Evolutionary conservation across 2,888 invertebrate genomes (phyloP), one percentile per base, ranked within the genome.

Genomic region (Parthenolecanium corni): DNA sequence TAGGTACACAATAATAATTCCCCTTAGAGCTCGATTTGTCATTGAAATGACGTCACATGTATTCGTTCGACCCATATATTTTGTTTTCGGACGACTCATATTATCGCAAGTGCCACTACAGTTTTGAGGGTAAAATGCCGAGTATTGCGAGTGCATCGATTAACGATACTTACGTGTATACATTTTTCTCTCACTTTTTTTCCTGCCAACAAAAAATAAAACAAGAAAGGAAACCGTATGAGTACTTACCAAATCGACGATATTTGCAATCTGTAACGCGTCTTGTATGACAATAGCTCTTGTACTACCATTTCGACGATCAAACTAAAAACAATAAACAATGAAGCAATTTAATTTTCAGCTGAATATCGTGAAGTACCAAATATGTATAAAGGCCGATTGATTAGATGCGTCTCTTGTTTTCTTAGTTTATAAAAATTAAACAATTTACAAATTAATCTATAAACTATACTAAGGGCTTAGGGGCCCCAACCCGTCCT

Each of bases 201-300:
- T 18, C 14, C 44, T 44, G 16, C 20, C 49, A 49, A 20, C 11
- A 49, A 12, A 49, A 21, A 21, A 49, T 11, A 49, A 49, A 21
- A 21, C 18, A 49, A 49, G 5, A 21, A 49, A 21, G 21, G 1
- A 5, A 20, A 2, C 23, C 2, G 3, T 49, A 49, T 2, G 11
- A 16, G 6, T 5, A 79, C 87, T 83, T 72, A 93, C 93, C 83
- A 94, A 78, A 79, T 97, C 97, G 66, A 95, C 93, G 73, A 96
- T 93, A 76, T 97, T 97, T 69, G 94, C 92, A 69, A 94, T 91
- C 80, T 94, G 92, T 74, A 95, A 88, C 67, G 93, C 90, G 75
- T 96, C 95, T 74, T 93, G 89, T 69, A 95, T 87, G 68, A 92
- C 89, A 73, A 90, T 87, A 16, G 85, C 81, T 67, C 91, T 77